Evolutionary conservation across 2,113 vertebrate genomes (phyloP).

Genomic region (Ameiurus melas): DNA sequence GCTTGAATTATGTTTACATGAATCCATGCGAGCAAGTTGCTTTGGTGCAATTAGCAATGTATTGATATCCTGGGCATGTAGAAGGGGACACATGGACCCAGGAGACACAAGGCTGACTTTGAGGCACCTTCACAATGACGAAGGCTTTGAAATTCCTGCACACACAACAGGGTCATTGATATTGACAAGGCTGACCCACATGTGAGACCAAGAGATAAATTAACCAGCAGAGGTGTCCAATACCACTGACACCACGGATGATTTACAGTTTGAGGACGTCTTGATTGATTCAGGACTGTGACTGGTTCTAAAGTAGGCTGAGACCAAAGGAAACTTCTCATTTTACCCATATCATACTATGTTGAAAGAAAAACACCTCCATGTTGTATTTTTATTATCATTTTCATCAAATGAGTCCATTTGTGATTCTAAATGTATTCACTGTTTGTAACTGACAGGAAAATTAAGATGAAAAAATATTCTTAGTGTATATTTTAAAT

Average conservation of each 20-base stretch:
- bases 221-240: slow-evolving; percentile 19
- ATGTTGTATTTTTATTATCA: neutral
- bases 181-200: slow-evolving; percentile 44
- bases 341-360: neutral
- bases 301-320: neutral
- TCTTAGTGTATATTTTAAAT: neutral
- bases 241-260: slow-evolving; percentile 16
- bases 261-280: slow-evolving; percentile 37
- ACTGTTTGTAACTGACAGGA: neutral
- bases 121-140: slow-evolving; percentile 29
- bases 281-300: slow-evolving; percentile 26
- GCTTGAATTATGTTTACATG: neutral
- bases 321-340: neutral
- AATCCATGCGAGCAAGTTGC: neutral
- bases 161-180: slow-evolving; percentile 21
- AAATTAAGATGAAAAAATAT: neutral
- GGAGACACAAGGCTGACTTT: slow-evolving; percentile 36
- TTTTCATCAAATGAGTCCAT: neutral
- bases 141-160: slow-evolving; percentile 38
- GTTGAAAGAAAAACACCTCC: neutral
- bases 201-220: slow-evolving; percentile 36
- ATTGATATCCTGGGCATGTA: slow-evolving; percentile 13
- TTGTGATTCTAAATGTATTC: neutral
- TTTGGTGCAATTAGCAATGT: neutral
- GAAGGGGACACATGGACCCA: neutral